A percentile compares a stretch with the other conserved stretches of the same genome.
These are phyloP conservation scores for Neodiprion lecontei DNA, from an alignment of 1,140 invertebrate genomes.

Conservation along the genomic window DNA sequence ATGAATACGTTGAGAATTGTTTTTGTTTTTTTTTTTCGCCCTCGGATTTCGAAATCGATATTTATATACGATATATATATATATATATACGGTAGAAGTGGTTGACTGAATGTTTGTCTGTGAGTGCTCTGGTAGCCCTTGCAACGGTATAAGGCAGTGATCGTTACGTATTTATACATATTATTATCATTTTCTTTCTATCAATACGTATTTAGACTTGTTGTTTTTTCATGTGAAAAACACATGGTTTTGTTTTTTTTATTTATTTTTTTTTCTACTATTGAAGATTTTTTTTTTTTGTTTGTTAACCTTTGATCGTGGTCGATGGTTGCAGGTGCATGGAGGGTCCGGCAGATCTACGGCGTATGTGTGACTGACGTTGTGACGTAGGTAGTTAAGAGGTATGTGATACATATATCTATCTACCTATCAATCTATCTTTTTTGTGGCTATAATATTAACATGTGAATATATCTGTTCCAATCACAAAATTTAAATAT, in stretches of 20 bases:
- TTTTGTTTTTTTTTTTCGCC: constrained; percentile 11
- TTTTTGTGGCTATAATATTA: no score
- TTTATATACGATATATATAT: constrained; percentile 16
- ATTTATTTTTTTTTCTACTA: neutral
- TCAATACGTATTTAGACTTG: neutral
- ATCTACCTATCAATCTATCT: no score
- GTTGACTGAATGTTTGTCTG: constrained; percentile 62
- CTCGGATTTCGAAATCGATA: neutral
- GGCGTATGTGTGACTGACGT: constrained; percentile 48
- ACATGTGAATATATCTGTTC: no score
- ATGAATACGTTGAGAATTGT: constrained; percentile 3
- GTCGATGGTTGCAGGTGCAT: constrained; percentile 8
- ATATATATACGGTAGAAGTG: constrained; percentile 47
- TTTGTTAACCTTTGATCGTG: neutral
- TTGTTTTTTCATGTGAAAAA: no score
- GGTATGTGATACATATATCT: constrained; percentile 33
- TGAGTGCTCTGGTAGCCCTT: constrained; percentile 60
- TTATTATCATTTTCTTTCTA: constrained; percentile 13
- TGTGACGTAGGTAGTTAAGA: no score
- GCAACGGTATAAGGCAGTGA: constrained; percentile 41
- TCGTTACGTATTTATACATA: constrained; percentile 23
- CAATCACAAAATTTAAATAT: no score
- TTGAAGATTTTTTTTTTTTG: no score
- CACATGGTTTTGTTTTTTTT: neutral
- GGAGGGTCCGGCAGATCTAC: constrained; percentile 53